These are phyloP conservation scores for Willowsia nigromaculata DNA, from an alignment of 2,888 invertebrate species.

Conservation along the genomic window DNA sequence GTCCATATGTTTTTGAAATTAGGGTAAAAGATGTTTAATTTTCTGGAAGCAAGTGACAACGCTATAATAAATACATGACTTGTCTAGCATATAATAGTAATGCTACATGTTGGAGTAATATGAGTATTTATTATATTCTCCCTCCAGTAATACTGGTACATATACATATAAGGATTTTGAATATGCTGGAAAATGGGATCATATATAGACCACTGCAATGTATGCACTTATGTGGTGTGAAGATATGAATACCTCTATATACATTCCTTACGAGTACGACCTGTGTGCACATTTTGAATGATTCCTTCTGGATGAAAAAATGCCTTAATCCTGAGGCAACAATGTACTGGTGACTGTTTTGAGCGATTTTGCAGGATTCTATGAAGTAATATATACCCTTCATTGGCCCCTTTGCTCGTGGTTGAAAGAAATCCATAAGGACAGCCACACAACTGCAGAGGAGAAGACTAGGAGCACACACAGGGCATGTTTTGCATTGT, in stretches of 20 bases:
- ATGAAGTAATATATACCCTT: background rate
- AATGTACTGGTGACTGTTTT: background rate
- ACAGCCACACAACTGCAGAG: background rate
- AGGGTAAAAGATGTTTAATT: conserved; percentile 52
- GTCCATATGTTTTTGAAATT: conserved; percentile 36
- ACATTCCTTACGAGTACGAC: too few species aligned
- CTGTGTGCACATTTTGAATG: too few species aligned
- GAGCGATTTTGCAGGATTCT: background rate
- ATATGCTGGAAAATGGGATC: too few species aligned
- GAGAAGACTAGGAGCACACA: background rate
- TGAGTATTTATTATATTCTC: too few species aligned
- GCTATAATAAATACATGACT: background rate
- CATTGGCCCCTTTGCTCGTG: background rate
- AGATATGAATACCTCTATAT: too few species aligned
- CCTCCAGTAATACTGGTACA: too few species aligned
- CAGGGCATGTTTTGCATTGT: conserved; percentile 47
- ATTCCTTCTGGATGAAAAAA: background rate
- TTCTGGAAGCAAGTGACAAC: conserved; percentile 57
- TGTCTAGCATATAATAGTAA: too few species aligned
- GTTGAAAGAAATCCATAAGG: background rate
- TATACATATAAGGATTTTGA: too few species aligned
- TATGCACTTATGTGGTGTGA: too few species aligned
- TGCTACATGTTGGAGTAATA: too few species aligned
- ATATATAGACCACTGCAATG: too few species aligned
- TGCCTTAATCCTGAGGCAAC: conserved; percentile 19